Conservation (phyloP, 1,140 invertebrate genomes). For the Drosophila arizonae region DNA sequence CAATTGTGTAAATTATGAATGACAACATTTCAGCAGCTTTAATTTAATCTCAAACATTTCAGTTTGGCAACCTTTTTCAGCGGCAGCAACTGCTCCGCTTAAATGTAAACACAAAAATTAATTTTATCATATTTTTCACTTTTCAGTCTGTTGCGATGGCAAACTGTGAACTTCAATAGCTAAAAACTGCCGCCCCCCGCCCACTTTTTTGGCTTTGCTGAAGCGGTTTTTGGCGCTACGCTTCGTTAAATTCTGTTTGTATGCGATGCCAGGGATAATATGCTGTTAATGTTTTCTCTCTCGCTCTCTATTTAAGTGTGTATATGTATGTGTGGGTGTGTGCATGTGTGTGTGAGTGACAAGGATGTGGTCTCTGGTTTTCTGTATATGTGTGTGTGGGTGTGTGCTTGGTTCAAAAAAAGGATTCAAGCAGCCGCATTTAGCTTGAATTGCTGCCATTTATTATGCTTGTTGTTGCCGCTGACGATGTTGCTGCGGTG, state of each 20-base stretch:
- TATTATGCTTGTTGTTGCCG: slow-evolving; percentile 67
- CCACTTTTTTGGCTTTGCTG: slow-evolving; percentile 36
- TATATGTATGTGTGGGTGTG: slow-evolving; percentile 11
- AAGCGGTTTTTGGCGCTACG: slow-evolving; percentile 55
- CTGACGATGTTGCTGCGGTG: slow-evolving; percentile 34
- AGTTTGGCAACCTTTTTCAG: slow-evolving; percentile 59
- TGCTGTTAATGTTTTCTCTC: slow-evolving; percentile 68
- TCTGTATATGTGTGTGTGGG: background rate
- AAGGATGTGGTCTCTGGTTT: slow-evolving; percentile 47
- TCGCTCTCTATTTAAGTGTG: slow-evolving; percentile 12
- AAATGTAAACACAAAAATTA: slow-evolving; percentile 77
- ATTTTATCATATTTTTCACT: slow-evolving; percentile 79
- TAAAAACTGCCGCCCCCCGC: slow-evolving; percentile 4
- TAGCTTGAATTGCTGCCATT: slow-evolving; percentile 78
- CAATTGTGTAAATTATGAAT: slow-evolving; percentile 80
- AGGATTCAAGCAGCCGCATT: slow-evolving; percentile 75
- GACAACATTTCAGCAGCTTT: slow-evolving; percentile 78
- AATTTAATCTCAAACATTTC: slow-evolving; percentile 73
- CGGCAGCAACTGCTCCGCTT: slow-evolving; percentile 34
- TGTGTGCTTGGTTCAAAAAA: slow-evolving; percentile 55
- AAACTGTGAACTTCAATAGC: slow-evolving; percentile 48
- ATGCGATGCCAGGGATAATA: slow-evolving; percentile 66
- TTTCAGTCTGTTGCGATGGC: slow-evolving; percentile 63
- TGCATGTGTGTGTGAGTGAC: slow-evolving; percentile 9
- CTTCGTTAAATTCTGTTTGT: slow-evolving; percentile 76